These are phyloP conservation scores for Zophobas atratus DNA, from an alignment of 1,140 invertebrate genomes.

Conservation along the genomic window DNA sequence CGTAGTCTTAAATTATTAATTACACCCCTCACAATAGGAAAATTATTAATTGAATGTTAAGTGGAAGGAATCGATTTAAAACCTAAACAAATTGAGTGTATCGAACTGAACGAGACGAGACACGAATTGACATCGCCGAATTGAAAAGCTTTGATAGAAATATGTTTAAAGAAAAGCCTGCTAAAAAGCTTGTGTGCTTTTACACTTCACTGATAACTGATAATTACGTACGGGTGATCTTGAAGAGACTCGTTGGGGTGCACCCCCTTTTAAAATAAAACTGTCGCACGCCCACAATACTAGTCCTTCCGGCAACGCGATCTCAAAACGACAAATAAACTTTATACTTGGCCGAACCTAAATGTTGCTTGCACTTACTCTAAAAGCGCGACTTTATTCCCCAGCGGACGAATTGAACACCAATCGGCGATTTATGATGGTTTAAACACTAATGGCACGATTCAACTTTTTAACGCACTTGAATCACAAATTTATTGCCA, in stretches of 20 bases:
- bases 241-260: conserved; percentile 63
- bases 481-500: conserved; percentile 62
- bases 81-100: conserved; percentile 43
- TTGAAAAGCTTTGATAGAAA: conserved; percentile 52
- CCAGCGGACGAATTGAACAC: conserved; percentile 61
- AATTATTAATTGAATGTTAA: conserved; percentile 38
- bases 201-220: conserved; percentile 65
- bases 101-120: conserved; percentile 41
- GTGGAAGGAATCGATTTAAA: conserved; percentile 29
- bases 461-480: conserved; percentile 62
- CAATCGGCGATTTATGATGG: conserved; percentile 66
- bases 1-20: conserved; percentile 41
- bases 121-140: conserved; percentile 44
- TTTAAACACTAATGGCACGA: conserved; percentile 64
- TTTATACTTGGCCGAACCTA: conserved; percentile 64
- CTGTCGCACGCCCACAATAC: conserved; percentile 64
- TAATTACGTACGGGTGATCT: conserved; percentile 68
- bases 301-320: conserved; percentile 57
- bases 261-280: conserved; percentile 65
- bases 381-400: conserved; percentile 61
- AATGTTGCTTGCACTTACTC: conserved; percentile 65
- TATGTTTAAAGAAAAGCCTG: conserved; percentile 62
- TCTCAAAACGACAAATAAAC: conserved; percentile 66
- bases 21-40: conserved; percentile 8
- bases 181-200: conserved; percentile 65